Conservation (phyloP, 2,113 vertebrate genomes). For the Herpailurus yagouaroundi region DNA sequence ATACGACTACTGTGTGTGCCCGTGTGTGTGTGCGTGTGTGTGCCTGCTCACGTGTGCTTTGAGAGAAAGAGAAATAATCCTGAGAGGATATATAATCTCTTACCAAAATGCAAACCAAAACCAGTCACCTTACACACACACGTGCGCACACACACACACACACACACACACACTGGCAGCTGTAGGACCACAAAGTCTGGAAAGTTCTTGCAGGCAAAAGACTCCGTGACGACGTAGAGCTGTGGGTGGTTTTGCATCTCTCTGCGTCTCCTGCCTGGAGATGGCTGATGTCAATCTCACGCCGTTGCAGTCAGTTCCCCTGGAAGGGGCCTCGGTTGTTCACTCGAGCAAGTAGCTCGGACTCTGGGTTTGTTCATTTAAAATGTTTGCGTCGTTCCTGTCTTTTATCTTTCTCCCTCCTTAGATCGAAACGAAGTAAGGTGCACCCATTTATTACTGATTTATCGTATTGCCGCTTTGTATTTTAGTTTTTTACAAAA, state of each 20-base stretch:
- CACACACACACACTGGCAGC: background rate
- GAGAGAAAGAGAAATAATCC: background rate
- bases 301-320: background rate
- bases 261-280: background rate
- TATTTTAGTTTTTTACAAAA: background rate
- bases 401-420: background rate
- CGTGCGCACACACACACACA: rapidly evolving
- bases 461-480: background rate
- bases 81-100: background rate
- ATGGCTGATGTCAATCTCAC: rapidly evolving
- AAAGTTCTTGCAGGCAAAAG: background rate
- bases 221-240: background rate
- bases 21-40: background rate
- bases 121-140: background rate
- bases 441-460: background rate
- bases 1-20: background rate
- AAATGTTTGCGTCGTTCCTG: no score
- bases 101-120: background rate
- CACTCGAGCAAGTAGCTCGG: no score
- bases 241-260: background rate
- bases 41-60: background rate
- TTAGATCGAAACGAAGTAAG: background rate
- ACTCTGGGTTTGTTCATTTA: background rate
- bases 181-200: background rate
- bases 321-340: background rate